These are phyloP conservation scores for Petrocephalus schoutedeni DNA, from an alignment of 2,797 vertebrate species.

Conservation along the genomic window DNA sequence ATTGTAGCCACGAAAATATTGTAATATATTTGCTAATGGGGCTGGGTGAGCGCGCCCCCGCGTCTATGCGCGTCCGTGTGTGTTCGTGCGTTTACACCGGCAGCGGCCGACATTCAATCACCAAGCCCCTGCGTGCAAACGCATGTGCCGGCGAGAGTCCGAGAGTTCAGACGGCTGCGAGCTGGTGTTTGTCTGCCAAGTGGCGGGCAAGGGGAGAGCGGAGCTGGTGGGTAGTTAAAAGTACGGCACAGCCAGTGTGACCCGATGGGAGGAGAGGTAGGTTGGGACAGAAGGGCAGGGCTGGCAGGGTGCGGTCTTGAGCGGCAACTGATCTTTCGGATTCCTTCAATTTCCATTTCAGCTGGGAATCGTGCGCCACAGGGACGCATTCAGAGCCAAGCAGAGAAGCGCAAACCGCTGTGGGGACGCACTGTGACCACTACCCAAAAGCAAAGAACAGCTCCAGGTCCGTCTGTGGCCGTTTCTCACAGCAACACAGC, in stretches of 20 bases:
- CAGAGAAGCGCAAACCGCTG: slow-evolving; percentile 56
- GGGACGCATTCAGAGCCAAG: slow-evolving; percentile 55
- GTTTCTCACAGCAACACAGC: slow-evolving; percentile 63
- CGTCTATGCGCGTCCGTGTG: not conserved
- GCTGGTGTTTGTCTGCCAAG: slow-evolving; percentile 37
- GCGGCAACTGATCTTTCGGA: slow-evolving; percentile 73
- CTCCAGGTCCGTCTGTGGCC: slow-evolving; percentile 52
- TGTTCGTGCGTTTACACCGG: slow-evolving; percentile 24
- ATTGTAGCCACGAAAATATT: not conserved
- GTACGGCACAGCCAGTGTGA: slow-evolving; percentile 43
- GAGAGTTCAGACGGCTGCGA: slow-evolving; percentile 26
- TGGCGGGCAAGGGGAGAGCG: slow-evolving; percentile 23
- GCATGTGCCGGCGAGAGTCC: slow-evolving; percentile 31
- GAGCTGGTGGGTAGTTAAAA: slow-evolving; percentile 44
- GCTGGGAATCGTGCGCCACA: slow-evolving; percentile 55
- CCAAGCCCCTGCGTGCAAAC: slow-evolving; percentile 44
- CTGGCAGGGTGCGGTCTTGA: slow-evolving; percentile 78
- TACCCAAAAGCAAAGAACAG: slow-evolving; percentile 54
- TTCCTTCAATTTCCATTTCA: slow-evolving; percentile 74
- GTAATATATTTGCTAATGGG: not conserved
- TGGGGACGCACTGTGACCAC: slow-evolving; percentile 73
- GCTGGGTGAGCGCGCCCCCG: not conserved
- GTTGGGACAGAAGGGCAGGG: slow-evolving; percentile 65
- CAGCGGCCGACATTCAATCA: slow-evolving; percentile 1
- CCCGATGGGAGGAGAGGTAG: slow-evolving; percentile 59